Conservation (phyloP, 2,888 invertebrate genomes). For the Drosophila picticornis region DNA sequence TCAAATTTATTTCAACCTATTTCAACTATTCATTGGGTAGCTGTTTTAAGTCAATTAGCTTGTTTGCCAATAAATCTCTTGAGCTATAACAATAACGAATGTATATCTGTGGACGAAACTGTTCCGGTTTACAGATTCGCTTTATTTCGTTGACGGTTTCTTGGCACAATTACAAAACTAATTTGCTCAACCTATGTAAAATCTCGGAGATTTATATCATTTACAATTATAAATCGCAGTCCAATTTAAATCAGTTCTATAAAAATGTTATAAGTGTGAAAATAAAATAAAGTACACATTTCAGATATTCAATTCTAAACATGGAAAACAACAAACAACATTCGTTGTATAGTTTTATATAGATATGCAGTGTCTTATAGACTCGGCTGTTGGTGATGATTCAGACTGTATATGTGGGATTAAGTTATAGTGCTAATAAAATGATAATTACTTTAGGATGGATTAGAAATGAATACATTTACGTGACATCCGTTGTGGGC, state of each 20-base stretch:
- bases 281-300: neutral
- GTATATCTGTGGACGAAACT: neutral
- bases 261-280: neutral
- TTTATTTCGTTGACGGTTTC: neutral
- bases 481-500: neutral
- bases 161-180: neutral
- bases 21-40: neutral
- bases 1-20: slow-evolving; percentile 1
- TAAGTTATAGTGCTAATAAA: neutral
- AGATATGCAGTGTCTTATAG: neutral
- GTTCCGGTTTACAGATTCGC: neutral
- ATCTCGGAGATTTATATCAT: neutral
- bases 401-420: neutral
- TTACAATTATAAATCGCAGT: neutral
- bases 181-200: neutral
- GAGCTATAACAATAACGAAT: neutral
- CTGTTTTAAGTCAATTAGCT: neutral
- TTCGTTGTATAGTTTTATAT: neutral
- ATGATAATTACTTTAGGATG: neutral
- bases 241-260: neutral
- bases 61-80: neutral
- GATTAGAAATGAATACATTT: neutral
- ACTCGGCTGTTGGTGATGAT: neutral
- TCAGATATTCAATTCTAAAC: neutral
- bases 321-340: neutral